These are phyloP conservation scores for Drosophila meridiana DNA, from an alignment of 2,888 invertebrate genomes.

Conservation along the genomic window DNA sequence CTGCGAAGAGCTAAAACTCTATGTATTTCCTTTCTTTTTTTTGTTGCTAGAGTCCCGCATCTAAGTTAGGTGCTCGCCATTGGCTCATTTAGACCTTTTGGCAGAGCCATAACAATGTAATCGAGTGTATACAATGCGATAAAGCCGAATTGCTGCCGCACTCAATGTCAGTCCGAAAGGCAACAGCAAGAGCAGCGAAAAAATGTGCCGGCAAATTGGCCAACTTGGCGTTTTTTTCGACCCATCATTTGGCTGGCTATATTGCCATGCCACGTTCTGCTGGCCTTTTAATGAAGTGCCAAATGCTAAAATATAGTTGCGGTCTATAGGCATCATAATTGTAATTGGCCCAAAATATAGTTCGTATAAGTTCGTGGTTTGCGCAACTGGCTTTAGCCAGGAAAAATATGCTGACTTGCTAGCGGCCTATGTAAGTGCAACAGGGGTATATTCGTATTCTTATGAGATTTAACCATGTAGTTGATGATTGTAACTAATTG, in stretches of 20 bases:
- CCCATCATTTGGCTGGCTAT: conserved; percentile 18
- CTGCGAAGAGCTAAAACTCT: conserved; percentile 8
- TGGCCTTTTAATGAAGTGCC: conserved; percentile 41
- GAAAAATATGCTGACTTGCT: conserved; percentile 17
- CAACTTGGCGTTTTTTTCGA: conserved; percentile 49
- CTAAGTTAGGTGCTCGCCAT: conserved; percentile 31
- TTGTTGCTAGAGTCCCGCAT: conserved; percentile 2
- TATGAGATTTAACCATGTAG: background rate
- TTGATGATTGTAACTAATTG: no score
- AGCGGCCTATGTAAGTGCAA: background rate
- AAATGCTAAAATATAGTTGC: conserved; percentile 70
- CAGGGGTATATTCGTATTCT: conserved; percentile 5
- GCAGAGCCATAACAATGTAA: conserved; percentile 67
- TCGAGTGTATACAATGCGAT: conserved; percentile 72
- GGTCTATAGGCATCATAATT: conserved; percentile 44
- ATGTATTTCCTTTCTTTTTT: background rate
- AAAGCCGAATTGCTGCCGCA: conserved; percentile 64
- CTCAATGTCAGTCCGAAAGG: conserved; percentile 43
- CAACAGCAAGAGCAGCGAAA: conserved; percentile 13
- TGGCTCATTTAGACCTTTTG: conserved; percentile 52
- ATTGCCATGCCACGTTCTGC: background rate
- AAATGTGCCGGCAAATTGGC: conserved; percentile 61
- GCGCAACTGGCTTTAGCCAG: conserved; percentile 19
- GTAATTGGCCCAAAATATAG: conserved; percentile 39
- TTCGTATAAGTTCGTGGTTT: conserved; percentile 6